Base-by-base conservation (phyloP, 30 jellyfish, hydroid and myxozoan species). In the Aurelia aurita region DNA sequence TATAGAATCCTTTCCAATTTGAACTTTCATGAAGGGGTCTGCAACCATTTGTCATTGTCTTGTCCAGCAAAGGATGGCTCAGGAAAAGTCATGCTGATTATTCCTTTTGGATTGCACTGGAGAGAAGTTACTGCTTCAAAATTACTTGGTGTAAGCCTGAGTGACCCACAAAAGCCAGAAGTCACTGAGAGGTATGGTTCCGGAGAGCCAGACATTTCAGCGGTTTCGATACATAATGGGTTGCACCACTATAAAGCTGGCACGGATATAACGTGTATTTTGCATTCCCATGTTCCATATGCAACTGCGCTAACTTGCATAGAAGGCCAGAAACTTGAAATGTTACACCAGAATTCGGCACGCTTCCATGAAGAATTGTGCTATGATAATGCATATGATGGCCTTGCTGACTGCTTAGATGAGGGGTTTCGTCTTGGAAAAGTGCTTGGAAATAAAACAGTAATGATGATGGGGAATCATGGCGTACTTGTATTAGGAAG, bases 391-490 rank as follows among this genome's bases (percentile, higher is more conserved):
- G 91, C 27, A 13, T 82, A 82, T 35, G 91, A 82, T 23, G 91
- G 91, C 1, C 0, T 73, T 0, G 91, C 91, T 21, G 31, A 77
- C 4, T 46, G 85, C 79, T 63, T 82, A 15, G 91, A 82, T 9
- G 97, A 89, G 51, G 90, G 91, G 2, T 87, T 59, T 22, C 91
- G 97, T 4, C 84, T 89, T 51, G 97, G 91, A 25, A 55, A 74
- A 31, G 27, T 74, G 20, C 73, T 89, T 22, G 87, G 80, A 3
- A 78, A 81, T 23, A 89, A 80, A 66, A 90, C 86, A 3, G 90
- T 89, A 62, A 81, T 89, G 90, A 69, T 89, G 97, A 89, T 89
- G 97, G 95, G 97, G 4, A 72, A 89, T 67, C 97, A 89, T 57
- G 97, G 97, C 0, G 83, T 83, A 3, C 75, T 90, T 29, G 86